These are phyloP conservation scores for Fulica atra DNA, from an alignment of 2,113 vertebrate genomes.

Conservation along the genomic window DNA sequence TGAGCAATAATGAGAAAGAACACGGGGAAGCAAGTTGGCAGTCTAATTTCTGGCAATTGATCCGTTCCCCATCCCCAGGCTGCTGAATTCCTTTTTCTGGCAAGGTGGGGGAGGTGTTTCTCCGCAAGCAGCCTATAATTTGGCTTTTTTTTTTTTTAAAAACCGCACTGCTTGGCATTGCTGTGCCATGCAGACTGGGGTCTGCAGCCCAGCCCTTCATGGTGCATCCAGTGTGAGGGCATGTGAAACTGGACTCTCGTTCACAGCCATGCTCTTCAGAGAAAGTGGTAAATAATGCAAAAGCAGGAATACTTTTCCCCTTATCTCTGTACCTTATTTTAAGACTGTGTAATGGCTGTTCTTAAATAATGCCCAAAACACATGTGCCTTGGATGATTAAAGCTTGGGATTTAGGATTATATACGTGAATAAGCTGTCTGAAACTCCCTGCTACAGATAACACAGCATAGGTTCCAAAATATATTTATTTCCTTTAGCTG, in stretches of 20 bases:
- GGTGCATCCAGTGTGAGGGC: not conserved
- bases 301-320: not conserved
- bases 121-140: not conserved
- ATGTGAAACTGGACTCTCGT: not conserved
- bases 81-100: conserved; percentile 34
- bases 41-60: conserved; percentile 64
- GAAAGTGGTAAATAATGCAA: not conserved
- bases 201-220: not conserved
- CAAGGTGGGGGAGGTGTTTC: conserved; percentile 6
- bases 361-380: not conserved
- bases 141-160: not conserved
- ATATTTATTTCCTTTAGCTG: not conserved
- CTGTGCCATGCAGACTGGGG: not conserved
- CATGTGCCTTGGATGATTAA: not conserved
- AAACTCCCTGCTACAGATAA: not conserved
- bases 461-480: not conserved
- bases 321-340: not conserved
- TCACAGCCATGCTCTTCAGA: not conserved
- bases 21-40: conserved; percentile 42
- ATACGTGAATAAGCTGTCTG: not conserved
- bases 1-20: conserved; percentile 68
- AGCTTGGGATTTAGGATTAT: not conserved
- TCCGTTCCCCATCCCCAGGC: not conserved
- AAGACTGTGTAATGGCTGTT: not conserved
- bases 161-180: not conserved